Percentiles rank a stretch among this genome's conserved stretches.
Conservation (phyloP, 2,797 vertebrate genomes). For the Falco berigora region DNA sequence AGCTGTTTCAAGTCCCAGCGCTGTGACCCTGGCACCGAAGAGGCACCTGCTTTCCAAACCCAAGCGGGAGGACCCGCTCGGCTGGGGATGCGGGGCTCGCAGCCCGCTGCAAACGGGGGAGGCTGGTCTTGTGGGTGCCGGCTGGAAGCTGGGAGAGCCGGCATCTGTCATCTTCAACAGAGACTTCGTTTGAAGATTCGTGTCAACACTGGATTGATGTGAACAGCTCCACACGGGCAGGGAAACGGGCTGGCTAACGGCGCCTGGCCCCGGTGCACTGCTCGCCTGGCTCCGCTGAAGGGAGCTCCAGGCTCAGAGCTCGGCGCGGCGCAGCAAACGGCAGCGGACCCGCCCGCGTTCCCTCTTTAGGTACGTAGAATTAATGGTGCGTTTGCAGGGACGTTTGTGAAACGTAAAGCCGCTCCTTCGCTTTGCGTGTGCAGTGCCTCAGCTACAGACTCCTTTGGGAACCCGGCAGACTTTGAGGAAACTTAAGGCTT, state of each 20-base stretch:
- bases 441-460: neutral
- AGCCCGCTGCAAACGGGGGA: neutral
- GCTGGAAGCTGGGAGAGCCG: neutral
- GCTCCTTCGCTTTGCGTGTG: neutral
- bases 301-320: constrained; percentile 64
- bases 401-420: neutral
- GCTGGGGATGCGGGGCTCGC: neutral
- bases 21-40: neutral
- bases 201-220: neutral
- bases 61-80: neutral
- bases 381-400: neutral
- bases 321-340: too few relatives aligned
- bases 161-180: too few relatives aligned
- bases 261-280: neutral
- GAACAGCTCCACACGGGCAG: rapidly evolving
- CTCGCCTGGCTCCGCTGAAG: neutral
- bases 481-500: neutral
- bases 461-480: neutral
- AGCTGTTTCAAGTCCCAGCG: neutral
- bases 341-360: neutral
- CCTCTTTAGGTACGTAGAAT: neutral
- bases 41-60: neutral
- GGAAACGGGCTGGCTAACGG: rapidly evolving
- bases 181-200: neutral
- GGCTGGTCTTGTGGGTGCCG: neutral